Percentiles rank a stretch among this genome's conserved stretches.
phyloP scores from a whole-genome alignment of 2,113 vertebrate species.

The Nothocercus julius region DNA sequence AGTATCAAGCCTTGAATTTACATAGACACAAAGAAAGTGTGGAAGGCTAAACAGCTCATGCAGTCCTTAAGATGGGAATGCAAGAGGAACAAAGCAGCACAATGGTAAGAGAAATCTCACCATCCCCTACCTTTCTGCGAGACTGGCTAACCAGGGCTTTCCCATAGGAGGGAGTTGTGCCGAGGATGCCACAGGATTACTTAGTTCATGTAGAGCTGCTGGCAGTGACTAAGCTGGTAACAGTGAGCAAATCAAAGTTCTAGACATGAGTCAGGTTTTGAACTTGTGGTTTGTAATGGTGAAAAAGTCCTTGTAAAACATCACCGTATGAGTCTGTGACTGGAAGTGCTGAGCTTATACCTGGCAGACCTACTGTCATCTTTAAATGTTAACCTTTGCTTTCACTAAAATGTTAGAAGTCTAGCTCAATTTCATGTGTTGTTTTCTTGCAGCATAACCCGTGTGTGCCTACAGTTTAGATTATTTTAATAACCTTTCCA shows the following conservation, averaged over 20 bases:
- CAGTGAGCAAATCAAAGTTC: background rate
- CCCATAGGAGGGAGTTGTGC: conserved; percentile 5
- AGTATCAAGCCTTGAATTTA: conserved; percentile 62
- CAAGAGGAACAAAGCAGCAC: conserved; percentile 38
- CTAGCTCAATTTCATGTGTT: background rate
- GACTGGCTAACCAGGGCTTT: conserved; percentile 58
- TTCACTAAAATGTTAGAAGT: background rate
- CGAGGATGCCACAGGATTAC: conserved; percentile 33
- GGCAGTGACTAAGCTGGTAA: conserved; percentile 29
- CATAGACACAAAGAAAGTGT: conserved; percentile 34
- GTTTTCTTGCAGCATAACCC: background rate
- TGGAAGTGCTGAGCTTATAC: background rate
- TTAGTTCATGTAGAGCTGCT: conserved; percentile 33
- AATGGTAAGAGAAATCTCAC: conserved; percentile 64
- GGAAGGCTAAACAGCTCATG: conserved; percentile 7
- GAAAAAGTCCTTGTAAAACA: conserved; percentile 10
- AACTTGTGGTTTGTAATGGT: conserved; percentile 40
- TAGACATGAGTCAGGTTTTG: conserved; percentile 49
- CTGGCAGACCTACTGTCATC: background rate
- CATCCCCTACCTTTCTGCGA: background rate
- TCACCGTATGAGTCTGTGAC: background rate
- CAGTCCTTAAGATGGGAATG: conserved; percentile 22
- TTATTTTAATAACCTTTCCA: conserved; percentile 5
- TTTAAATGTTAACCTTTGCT: background rate
- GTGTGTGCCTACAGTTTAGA: background rate